Conservation (phyloP, 2,113 vertebrate species). For the Acinonyx jubatus region DNA sequence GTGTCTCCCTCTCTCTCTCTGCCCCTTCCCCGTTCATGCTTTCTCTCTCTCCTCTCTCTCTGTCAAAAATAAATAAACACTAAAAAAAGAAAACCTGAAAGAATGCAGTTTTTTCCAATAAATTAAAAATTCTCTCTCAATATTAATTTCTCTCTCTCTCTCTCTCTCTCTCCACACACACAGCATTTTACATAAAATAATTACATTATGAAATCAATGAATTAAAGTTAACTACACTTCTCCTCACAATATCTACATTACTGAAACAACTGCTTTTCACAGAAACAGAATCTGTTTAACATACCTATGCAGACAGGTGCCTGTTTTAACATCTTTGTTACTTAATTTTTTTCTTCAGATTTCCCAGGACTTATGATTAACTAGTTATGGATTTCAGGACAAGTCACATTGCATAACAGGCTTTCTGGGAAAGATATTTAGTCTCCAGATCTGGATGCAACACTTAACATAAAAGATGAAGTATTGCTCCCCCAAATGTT, state of each 20-base stretch:
- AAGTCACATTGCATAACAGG: not conserved
- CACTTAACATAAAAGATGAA: conserved; percentile 6
- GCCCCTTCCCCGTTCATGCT: no score
- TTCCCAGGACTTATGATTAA: not conserved
- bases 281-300: not conserved
- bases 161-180: not conserved
- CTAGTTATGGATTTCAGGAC: not conserved
- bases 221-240: not conserved
- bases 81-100: not conserved
- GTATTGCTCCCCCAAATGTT: not conserved
- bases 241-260: not conserved
- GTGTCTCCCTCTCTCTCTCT: no score
- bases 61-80: no score
- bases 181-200: not conserved
- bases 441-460: not conserved
- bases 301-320: not conserved
- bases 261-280: not conserved
- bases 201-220: not conserved
- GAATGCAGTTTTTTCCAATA: not conserved
- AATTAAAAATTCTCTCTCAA: not conserved
- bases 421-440: not conserved
- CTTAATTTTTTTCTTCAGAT: not conserved
- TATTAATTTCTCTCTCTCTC: not conserved
- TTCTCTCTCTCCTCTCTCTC: no score
- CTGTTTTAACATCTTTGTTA: not conserved